phyloP scores from a whole-genome alignment of 2,888 invertebrate genomes.

The Meiosimyza platycephala region DNA sequence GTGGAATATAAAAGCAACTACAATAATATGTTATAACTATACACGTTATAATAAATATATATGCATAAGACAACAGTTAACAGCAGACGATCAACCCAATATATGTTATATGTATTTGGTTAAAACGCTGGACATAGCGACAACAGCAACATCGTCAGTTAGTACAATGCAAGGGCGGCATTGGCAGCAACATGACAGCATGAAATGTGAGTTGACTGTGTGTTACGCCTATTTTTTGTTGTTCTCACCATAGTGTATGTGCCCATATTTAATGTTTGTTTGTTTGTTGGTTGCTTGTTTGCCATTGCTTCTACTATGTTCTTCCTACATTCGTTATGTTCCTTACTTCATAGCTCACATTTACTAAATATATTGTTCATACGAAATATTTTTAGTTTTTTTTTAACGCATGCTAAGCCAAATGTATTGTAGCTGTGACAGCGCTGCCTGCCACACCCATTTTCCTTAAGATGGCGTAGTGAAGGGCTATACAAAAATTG shows the following conservation, averaged over 20 bases:
- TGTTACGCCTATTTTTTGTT: conserved; percentile 40
- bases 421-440: conserved; percentile 5
- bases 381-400: too few species aligned
- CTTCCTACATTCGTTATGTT: neutral
- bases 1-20: conserved; percentile 11
- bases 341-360: neutral
- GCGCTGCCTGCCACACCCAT: conserved; percentile 38
- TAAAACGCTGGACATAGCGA: neutral
- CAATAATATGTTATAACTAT: conserved; percentile 1
- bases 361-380: neutral
- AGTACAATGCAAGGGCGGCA: conserved; percentile 21
- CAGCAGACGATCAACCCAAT: neutral
- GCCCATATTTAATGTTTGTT: neutral
- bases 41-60: neutral
- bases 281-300: conserved; percentile 15
- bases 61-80: neutral
- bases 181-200: neutral
- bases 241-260: neutral
- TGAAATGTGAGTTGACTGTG: conserved; percentile 12
- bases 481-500: too few species aligned
- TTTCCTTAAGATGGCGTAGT: neutral
- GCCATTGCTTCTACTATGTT: neutral
- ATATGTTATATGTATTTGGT: too few species aligned
- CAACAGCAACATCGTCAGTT: neutral
- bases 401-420: conserved; percentile 9